Evolutionary conservation across 1,140 invertebrate genomes (phyloP), one percentile per base, ranked within the genome.

Genomic region (Heliothis virescens): DNA sequence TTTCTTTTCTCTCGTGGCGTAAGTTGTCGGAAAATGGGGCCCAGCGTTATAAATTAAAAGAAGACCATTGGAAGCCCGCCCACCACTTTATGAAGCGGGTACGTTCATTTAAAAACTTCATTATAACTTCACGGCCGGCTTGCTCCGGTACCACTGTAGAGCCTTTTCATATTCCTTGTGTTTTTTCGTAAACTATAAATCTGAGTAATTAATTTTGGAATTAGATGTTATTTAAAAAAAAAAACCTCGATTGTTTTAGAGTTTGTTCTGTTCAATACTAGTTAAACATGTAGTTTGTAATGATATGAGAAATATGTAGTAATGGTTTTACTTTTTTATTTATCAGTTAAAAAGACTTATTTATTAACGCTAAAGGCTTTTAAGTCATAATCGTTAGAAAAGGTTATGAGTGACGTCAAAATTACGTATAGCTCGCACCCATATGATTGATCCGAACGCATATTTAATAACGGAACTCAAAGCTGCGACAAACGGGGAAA

Each of bases 31-130:
- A 72, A 79, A 75, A 80, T 50, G 75, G 65, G 48, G 65, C 74
- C 55, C 34, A 60, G 76, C 81, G 85, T 88, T 87, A 80, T 88
- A 88, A 89, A 88, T 89, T 89, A 89, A 87, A 87, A 85, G 86
- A 87, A 86, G 83, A 86, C 81, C 84, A 88, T 85, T 86, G 78
- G 77, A 85, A 82, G 79, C 78, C 81, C 74, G 55, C 84, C 83
- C 82, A 79, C 59, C 82, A 82, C 79, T 88, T 87, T 89, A 87
- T 88, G 84, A 80, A 83, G 59, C 79, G 63, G 63, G 77, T 63
- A 78, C 81, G 80, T 88, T 85, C 82, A 84, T 88, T 89, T 89
- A 88, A 89, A 89, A 89, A 87, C 86, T 89, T 91, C 87, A 89
- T 91, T 89, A 91, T 86, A 89, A 87, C 79, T 88, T 89, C 86